A percentile compares a stretch with the other conserved stretches of the same genome.
These are phyloP conservation scores for Aphodius granarius DNA, from an alignment of 2,888 invertebrate genomes.

Conservation along the genomic window DNA sequence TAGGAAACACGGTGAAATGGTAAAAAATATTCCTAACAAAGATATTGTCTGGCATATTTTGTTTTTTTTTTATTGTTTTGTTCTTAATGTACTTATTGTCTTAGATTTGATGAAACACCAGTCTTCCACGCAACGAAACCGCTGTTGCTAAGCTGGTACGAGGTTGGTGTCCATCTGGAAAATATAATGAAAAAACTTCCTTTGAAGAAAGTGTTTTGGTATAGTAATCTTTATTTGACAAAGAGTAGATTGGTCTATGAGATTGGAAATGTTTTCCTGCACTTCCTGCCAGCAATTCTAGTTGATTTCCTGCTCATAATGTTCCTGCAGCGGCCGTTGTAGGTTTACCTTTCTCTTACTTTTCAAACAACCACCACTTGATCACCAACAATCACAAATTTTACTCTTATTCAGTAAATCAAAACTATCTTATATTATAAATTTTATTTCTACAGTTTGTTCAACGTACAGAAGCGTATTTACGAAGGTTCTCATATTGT, in stretches of 20 bases:
- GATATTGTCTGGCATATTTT: no score
- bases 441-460: neutral
- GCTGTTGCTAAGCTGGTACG: neutral
- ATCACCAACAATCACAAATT: neutral
- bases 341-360: neutral
- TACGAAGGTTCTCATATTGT: neutral
- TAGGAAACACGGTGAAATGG: no score
- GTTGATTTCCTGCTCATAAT: neutral
- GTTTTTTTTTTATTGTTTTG: no score
- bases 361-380: no score
- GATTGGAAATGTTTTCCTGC: neutral
- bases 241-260: neutral
- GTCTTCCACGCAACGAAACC: neutral
- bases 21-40: no score
- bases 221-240: neutral
- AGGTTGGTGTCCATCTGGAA: neutral
- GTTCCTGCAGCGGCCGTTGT: conserved; percentile 1
- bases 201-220: neutral
- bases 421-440: no score
- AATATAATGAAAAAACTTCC: neutral
- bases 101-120: neutral
- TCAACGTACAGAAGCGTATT: neutral
- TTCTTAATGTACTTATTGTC: no score
- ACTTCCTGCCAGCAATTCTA: neutral
- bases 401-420: no score